A percentile compares a stretch with the other conserved stretches of the same genome.
Evolutionary conservation across 1,140 invertebrate species (phyloP).

Genomic region (Pentalonia nigronervosa): DNA sequence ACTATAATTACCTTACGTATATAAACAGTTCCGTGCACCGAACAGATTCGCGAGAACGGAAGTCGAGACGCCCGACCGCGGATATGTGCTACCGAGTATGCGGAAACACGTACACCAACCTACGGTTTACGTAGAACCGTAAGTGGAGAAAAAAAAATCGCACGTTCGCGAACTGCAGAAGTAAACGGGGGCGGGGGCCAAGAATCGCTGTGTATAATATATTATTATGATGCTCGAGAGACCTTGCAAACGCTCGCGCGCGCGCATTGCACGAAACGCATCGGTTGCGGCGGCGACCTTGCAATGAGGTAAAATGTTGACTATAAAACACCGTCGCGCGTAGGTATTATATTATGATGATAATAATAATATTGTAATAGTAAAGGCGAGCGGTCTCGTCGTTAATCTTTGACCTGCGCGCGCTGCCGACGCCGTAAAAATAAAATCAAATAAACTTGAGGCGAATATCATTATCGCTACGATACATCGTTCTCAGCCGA

Average conservation of each 20-base stretch:
- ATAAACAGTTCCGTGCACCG: neutral
- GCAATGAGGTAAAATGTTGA: conserved; percentile 7
- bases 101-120: neutral
- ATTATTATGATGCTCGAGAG: neutral
- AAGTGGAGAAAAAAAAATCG: neutral
- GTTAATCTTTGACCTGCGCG: neutral
- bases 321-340: neutral
- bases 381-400: neutral
- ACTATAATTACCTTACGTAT: neutral
- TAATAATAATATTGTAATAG: neutral
- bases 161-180: neutral
- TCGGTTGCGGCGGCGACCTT: conserved; percentile 7
- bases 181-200: neutral
- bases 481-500: neutral
- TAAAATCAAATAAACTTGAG: neutral
- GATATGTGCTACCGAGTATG: neutral
- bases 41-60: neutral
- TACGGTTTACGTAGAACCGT: neutral
- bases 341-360: neutral
- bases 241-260: conserved; percentile 5
- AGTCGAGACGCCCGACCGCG: neutral
- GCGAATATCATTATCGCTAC: neutral
- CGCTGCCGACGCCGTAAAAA: neutral
- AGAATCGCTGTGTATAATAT: neutral
- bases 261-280: neutral